A percentile compares a stretch with the other conserved stretches of the same genome.
These are phyloP conservation scores for Eledona agricola DNA, from an alignment of 2,888 invertebrate genomes.

Conservation along the genomic window DNA sequence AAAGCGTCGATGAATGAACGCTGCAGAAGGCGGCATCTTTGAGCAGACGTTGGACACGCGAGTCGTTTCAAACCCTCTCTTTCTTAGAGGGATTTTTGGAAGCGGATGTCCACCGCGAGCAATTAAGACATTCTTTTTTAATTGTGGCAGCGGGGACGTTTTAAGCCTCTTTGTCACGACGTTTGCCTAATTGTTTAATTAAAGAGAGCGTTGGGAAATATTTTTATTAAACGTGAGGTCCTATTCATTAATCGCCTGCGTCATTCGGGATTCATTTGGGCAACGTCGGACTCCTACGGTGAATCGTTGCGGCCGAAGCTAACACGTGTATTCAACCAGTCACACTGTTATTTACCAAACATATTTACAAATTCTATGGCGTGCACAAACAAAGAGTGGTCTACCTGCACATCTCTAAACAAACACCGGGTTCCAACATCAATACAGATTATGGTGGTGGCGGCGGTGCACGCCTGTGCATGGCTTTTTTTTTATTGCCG, in stretches of 20 bases:
- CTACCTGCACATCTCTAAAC: conserved; percentile 43
- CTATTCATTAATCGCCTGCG: conserved; percentile 25
- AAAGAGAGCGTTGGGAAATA: conserved; percentile 6
- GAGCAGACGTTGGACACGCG: conserved; percentile 47
- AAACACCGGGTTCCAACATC: conserved; percentile 32
- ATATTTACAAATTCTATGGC: conserved; percentile 44
- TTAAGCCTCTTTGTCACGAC: conserved; percentile 2
- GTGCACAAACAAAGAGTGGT: conserved; percentile 37
- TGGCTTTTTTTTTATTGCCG: conserved; percentile 28
- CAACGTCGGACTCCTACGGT: conserved; percentile 24
- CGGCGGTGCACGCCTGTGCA: conserved; percentile 17
- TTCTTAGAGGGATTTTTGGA: conserved; percentile 26
- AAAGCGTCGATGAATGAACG: conserved; percentile 51
- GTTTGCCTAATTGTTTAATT: conserved; percentile 15
- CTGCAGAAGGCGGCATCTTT: conserved; percentile 52
- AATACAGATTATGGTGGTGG: conserved; percentile 34
- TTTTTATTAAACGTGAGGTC: conserved; percentile 9
- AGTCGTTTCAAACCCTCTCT: conserved; percentile 44
- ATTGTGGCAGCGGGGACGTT: conserved; percentile 9
- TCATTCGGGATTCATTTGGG: conserved; percentile 30
- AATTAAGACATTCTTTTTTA: conserved; percentile 43
- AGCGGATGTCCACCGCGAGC: conserved; percentile 12
- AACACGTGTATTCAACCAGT: conserved; percentile 40
- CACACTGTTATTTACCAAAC: conserved; percentile 43
- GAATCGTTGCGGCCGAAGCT: conserved; percentile 36